Evolutionary conservation across 2,888 invertebrate species (phyloP), one percentile per base, ranked within the genome.

Genomic region (Nomada ferruginata): DNA sequence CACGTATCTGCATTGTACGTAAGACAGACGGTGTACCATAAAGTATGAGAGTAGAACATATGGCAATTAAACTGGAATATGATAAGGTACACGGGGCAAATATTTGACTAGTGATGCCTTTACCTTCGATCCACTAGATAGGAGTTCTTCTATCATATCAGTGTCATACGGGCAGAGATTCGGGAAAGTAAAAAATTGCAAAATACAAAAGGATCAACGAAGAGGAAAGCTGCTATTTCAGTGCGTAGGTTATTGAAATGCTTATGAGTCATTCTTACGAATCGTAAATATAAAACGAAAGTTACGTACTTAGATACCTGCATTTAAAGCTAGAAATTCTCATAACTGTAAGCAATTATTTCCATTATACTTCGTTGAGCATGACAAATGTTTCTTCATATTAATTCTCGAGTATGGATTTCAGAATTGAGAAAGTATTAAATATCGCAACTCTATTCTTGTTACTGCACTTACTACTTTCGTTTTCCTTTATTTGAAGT

Each of bases 41-140:
- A 85, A 89, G 87, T 87, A 87, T 89, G 90, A 88, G 89, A 89
- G 88, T 89, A 86, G 79, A 88, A 86, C 91, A 92, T 91, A 92
- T 92, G 92, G 90, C 88, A 86, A 89, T 89, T 91, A 92, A 92
- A 90, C 91, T 89, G 84, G 85, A 82, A 85, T 83, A 87, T 85
- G 92, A 92, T 92, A 92, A 92, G 91, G 89, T 89, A 90, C 78
- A 82, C 82, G 66, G 85, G 61, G 86, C 89, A 91, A 92, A 92
- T 91, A 92, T 92, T 92, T 92, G 89, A 81, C 75, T 65, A 73
- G 82, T 89, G 91, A 90, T 89, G 89, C 90, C 90, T 90, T 91
- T 82, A 83, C 87, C 84, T 83, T 76, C 77, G 78, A 79, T 76
- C 80, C 61, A 59, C 64, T 75, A 64, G 82, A 87, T 83, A 84